Percentiles rank a stretch among this genome's conserved stretches.
Conservation (phyloP, 1,140 invertebrate species). For the Campodea augens region DNA sequence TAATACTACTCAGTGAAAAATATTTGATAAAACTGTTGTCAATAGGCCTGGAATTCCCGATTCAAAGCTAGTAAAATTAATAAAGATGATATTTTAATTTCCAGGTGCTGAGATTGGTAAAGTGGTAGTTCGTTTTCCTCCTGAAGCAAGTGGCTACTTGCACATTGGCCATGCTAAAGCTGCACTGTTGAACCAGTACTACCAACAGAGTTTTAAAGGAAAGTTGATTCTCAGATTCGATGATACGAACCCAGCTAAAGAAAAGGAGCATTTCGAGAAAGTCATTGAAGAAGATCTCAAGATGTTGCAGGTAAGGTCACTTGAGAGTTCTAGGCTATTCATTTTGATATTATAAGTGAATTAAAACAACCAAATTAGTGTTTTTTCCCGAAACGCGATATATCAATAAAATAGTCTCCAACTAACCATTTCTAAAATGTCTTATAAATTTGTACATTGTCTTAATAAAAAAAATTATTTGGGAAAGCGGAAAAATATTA, state of each 20-base stretch:
- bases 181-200: slow-evolving; percentile 93
- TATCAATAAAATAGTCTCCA: no score
- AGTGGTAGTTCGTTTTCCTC: slow-evolving; percentile 84
- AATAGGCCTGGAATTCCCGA: no score
- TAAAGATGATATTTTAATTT: background rate
- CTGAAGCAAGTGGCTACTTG: slow-evolving; percentile 91
- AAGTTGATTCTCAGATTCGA: slow-evolving; percentile 97
- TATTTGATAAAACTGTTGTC: no score
- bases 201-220: slow-evolving; percentile 82
- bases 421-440: no score
- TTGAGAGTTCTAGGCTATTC: no score
- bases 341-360: no score
- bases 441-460: no score
- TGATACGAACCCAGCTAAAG: slow-evolving; percentile 99
- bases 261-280: slow-evolving; percentile 95
- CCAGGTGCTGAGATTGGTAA: slow-evolving; percentile 42
- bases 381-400: no score
- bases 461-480: no score
- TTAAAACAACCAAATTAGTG: no score
- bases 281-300: slow-evolving; percentile 90
- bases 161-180: slow-evolving; percentile 99
- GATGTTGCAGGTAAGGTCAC: slow-evolving; percentile 74
- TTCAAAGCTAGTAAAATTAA: background rate
- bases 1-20: no score
- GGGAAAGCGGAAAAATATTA: no score